Base-by-base conservation (phyloP, 2,888 invertebrate genomes). In the Drosophila demipolita region DNA sequence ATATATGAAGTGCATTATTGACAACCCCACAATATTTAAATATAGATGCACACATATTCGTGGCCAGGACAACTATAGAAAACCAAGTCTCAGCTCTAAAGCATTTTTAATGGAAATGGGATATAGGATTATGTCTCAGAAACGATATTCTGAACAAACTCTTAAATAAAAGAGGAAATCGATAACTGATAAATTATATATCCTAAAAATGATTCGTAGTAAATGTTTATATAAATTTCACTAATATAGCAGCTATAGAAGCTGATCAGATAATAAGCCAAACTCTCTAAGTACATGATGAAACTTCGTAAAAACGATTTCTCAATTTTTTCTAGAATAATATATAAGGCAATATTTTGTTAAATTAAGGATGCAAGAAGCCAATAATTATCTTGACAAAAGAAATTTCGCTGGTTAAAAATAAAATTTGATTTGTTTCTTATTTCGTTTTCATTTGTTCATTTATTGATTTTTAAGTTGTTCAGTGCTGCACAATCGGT, bases 401-500 rank as follows among this genome's bases (percentile, higher is more conserved):
- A 3, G 7, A 15, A 20, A 2, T 0, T 15, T 23, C 3, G 7
- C 20, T 8, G 15, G 4, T 8, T 45, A 15, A 45, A 38, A 17
- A 45, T 17, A 15, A 20, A 3, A 35, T 11, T 29, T 6, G 29
- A 17, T 1, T 6, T 8, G 20, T 9, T 11, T n/a, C 8, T 11
- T 12, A n/a, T 55, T 57, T 29, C 12, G 29, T 59, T 78, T 65
- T 60, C 26, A 73, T 74, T 69, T 60, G 33, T 68, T 84, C 48
- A 64, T 87, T 84, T 85, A 83, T 85, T 85, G 54, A 82, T 49
- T 67, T 38, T 49, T 55, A 67, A 65, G 63, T 71, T 65, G 50
- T 77, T 83, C 85, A 81, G 84, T 84, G 84, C 83, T 75, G 70
- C 80, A 88, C 75, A 80, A 67, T 71, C 36, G 33, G 60, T 73